Percentiles rank a stretch among this genome's conserved stretches.
Evolutionary conservation across 2,797 vertebrate genomes (phyloP).

Genomic region (Sebastiscus albofasciatus): DNA sequence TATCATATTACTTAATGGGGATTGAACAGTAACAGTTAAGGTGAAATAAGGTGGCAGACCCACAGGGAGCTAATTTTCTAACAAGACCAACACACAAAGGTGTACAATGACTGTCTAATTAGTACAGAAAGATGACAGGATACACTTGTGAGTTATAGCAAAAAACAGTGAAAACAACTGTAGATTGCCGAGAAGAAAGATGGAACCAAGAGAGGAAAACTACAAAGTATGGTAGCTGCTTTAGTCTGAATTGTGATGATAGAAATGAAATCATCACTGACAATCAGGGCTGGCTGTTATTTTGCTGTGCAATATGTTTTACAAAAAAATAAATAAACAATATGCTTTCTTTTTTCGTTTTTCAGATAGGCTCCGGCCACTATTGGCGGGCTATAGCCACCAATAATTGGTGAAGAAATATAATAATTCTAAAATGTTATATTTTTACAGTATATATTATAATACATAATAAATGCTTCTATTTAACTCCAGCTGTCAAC

Average conservation of each 20-base stretch:
- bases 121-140: not conserved
- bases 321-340: not conserved
- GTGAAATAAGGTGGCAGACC: not conserved
- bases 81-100: not conserved
- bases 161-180: not conserved
- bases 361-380: not conserved
- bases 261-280: not conserved
- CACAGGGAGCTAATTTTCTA: not conserved
- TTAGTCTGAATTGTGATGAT: not conserved
- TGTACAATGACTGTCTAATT: not conserved
- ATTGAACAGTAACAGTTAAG: conserved; percentile 1
- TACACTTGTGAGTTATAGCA: not conserved
- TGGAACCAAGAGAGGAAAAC: not conserved
- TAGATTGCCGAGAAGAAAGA: not conserved
- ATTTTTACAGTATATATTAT: not conserved
- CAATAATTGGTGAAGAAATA: not conserved
- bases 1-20: not conserved
- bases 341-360: no score
- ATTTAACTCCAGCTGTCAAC: not conserved
- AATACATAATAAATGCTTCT: no score
- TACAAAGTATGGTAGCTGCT: not conserved
- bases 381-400: not conserved
- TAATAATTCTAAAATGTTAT: not conserved
- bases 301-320: not conserved
- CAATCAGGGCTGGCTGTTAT: not conserved